phyloP scores from a whole-genome alignment of 2,113 vertebrate species.

The Addax nasomaculatus region DNA sequence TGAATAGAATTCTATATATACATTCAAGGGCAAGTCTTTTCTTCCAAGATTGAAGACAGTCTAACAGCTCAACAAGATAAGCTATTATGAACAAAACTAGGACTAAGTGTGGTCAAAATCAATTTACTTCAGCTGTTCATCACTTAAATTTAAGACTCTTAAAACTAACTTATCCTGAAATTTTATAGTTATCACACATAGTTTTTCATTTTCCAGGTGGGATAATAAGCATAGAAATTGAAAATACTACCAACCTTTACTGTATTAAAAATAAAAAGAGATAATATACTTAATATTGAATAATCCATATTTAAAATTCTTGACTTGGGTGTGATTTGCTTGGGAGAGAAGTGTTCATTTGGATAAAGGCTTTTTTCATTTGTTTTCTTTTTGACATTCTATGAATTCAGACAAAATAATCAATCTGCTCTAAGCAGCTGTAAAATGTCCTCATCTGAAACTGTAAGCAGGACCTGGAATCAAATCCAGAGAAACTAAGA shows the following conservation, averaged over 20 bases:
- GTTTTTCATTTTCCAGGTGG: not conserved
- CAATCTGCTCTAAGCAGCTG: not conserved
- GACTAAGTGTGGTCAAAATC: not conserved
- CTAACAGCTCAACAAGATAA: not conserved
- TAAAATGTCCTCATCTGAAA: not conserved
- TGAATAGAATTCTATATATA: not conserved
- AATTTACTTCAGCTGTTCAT: not conserved
- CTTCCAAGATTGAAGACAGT: not conserved
- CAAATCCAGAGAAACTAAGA: not conserved
- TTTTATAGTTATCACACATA: not conserved
- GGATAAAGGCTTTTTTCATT: conserved; percentile 1
- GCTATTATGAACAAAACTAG: not conserved
- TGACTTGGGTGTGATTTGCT: not conserved
- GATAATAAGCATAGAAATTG: not conserved
- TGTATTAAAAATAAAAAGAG: not conserved
- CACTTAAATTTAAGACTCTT: not conserved
- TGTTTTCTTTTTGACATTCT: not conserved
- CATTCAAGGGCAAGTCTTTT: not conserved
- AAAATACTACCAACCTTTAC: not conserved
- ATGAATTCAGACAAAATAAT: not conserved
- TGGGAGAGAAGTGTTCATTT: not conserved
- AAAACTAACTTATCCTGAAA: not conserved
- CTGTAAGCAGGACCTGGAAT: not conserved
- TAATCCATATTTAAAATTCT: not conserved
- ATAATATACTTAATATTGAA: not conserved